These are phyloP conservation scores for Ctenosaura bakeri DNA, from an alignment of 2,797 vertebrate genomes.

Conservation along the genomic window DNA sequence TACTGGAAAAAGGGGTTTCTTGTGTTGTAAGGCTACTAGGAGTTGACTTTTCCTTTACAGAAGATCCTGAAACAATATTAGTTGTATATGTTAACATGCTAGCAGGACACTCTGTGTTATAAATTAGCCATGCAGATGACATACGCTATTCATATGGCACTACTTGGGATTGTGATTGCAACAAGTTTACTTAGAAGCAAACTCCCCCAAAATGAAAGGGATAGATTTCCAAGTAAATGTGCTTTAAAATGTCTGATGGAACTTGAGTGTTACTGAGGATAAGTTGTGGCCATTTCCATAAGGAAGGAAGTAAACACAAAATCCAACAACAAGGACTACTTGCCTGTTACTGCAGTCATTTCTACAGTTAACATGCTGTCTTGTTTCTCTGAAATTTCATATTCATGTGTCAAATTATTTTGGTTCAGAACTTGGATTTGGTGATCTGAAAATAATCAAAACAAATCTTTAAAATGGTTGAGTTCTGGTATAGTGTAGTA, in stretches of 20 bases:
- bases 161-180: not conserved
- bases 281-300: not conserved
- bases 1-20: conserved; percentile 13
- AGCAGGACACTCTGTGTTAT: not conserved
- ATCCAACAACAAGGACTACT: conserved; percentile 26
- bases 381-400: conserved; percentile 17
- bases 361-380: not conserved
- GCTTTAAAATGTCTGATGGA: not conserved
- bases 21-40: not conserved
- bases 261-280: not conserved
- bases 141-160: not conserved
- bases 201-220: not conserved
- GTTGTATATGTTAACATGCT: conserved; percentile 36
- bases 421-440: conserved; percentile 28
- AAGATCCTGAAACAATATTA: conserved; percentile 42
- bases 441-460: conserved; percentile 25
- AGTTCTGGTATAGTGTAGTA: not conserved
- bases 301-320: conserved; percentile 12
- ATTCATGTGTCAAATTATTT: conserved; percentile 25
- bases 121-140: conserved; percentile 12
- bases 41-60: not conserved
- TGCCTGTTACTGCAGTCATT: conserved; percentile 30
- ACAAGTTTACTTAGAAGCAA: not conserved
- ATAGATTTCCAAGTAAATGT: not conserved
- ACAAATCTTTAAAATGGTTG: not conserved